Evolutionary conservation across 2,113 vertebrate species (phyloP), one percentile per base, ranked within the genome.

Genomic region (Rostratula benghalensis): DNA sequence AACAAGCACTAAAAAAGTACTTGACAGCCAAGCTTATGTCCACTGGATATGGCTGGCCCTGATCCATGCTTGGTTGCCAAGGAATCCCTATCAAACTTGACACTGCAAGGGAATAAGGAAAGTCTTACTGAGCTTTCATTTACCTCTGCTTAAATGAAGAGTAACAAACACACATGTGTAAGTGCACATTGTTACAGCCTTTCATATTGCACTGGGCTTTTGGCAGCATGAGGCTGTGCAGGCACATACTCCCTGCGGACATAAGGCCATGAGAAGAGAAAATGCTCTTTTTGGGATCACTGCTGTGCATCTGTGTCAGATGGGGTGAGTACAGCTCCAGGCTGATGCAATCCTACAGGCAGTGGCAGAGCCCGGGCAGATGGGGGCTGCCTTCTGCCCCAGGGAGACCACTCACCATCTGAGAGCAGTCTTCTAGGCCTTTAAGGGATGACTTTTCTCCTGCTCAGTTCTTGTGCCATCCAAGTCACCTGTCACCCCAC

Each of bases 401-500:
- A 10, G 18, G 1, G 19, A 41, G 59, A 43, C 76, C 0, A 5
- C 48, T 35, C 83, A 4, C 20, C 1, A 0, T 18, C 51, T 0
- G 16, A 14, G 3, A 87, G 10, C 45, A 21, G 35, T 57, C 79
- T 90, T 43, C 31, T 9, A 69, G 73, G 78, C n/a, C 53, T 54
- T 54, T 27, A 64, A 69, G 53, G 85, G 39, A 14, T 5, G 39
- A 70, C 64, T 94, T 45, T 48, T 79, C 22, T 41, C 41, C 81
- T 46, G 64, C 51, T 78, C 41, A 2, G 50, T 22, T 74, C 50
- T 21, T 9, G 68, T 1, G 5, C 54, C 86, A 73, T 19, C 46
- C 31, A 65, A 86, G 79, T 64, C 57, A 83, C 86, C 61, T 45
- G 25, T 27, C 63, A 59, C 15, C 27, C 59, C 10, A 28, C 28